These are phyloP conservation scores for Balaeniceps rex DNA, from an alignment of 2,113 vertebrate genomes.

Conservation along the genomic window DNA sequence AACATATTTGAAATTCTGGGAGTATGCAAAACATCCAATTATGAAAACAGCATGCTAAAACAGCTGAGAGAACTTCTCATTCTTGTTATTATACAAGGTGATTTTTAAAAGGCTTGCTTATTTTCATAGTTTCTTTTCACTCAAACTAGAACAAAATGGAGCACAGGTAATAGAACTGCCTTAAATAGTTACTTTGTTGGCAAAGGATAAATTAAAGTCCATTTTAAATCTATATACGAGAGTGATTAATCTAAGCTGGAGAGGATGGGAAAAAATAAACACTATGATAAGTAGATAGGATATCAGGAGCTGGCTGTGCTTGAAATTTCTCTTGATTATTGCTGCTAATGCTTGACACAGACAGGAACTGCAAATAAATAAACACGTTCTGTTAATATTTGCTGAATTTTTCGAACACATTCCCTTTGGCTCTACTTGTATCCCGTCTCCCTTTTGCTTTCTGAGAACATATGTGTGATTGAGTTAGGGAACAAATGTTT, in stretches of 20 bases:
- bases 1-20: not conserved
- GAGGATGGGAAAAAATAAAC: constrained; percentile 62
- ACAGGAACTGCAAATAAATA: constrained; percentile 61
- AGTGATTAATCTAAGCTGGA: not conserved
- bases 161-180: not conserved
- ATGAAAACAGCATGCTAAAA: not conserved
- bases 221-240: not conserved
- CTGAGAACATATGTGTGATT: constrained; percentile 7
- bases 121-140: not conserved
- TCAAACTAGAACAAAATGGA: not conserved
- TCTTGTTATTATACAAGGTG: not conserved
- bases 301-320: constrained; percentile 29
- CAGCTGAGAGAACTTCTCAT: not conserved
- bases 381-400: constrained; percentile 56
- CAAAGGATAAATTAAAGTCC: not conserved
- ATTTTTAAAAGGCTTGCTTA: not conserved
- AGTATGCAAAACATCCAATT: not conserved
- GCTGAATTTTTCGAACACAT: constrained; percentile 35
- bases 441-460: not conserved
- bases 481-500: constrained; percentile 34
- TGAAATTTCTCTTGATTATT: constrained; percentile 33
- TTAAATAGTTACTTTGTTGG: not conserved
- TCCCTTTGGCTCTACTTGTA: constrained; percentile 38
- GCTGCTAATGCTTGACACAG: constrained; percentile 19
- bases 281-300: constrained; percentile 13